Base-by-base conservation (phyloP, 2,888 invertebrate species). In the Prostheceraeus crozeri region DNA sequence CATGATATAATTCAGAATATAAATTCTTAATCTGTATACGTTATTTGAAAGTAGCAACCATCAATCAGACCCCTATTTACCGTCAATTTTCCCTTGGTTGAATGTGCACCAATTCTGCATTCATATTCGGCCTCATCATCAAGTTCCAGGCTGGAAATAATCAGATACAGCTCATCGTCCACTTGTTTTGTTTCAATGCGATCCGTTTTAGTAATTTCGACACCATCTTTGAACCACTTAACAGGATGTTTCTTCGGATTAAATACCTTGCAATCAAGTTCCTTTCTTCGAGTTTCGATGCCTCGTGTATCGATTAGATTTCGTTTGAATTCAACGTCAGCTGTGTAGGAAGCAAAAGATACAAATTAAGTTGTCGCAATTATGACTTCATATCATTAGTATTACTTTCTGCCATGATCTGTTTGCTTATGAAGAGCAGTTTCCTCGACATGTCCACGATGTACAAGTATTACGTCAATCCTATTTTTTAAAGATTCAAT, bases 311-410 rank as follows among this genome's bases (percentile, higher is more conserved):
- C 91, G 78, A 91, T 89, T 62, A 98, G 83, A 61, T 78, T 91
- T 80, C 94, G 94, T 76, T 90, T 89, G 82, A 98, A 94, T 72
- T 90, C 86, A 79, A 99, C 98, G 75, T 88, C 85, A 78, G 96
- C 90, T 91, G 73, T 23, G 31, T n/a, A 56, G 4, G 21, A 51
- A 28, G 30, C 11, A 62, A 25, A 28, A 30, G n/a, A 21, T 19
- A 19, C 40, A 61, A 23, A 2, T 1, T 8, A n/a, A 19, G 33
- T n/a, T n/a, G n/a, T n/a, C n/a, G n/a, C 11, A 16, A 46, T 27
- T 28, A n/a, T 30, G 54, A 19, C 25, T 30, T 46, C 30, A 40
- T n/a, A 19, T 36, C 55, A 14, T 57, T 16, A 64, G 19, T 46
- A 46, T n/a, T 6, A 53, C n/a, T n/a, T 31, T 28, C n/a, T n/a